Evolutionary conservation across 2,888 invertebrate genomes (phyloP).

Genomic region (Lumbricus terrestris): DNA sequence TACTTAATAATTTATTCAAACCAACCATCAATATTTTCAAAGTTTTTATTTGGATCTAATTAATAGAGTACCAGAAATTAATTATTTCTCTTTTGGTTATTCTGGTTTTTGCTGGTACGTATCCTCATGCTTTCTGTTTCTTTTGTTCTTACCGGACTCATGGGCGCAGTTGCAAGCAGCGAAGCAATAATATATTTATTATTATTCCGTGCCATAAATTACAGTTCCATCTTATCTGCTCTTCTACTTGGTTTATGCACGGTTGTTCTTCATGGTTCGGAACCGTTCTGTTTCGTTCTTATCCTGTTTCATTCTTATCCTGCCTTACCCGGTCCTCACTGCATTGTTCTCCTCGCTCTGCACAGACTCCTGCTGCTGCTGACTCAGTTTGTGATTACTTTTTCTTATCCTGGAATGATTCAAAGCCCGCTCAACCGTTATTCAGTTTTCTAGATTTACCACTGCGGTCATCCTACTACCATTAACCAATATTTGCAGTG

Average conservation of each 20-base stretch:
- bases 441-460: neutral
- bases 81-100: neutral
- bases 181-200: slow-evolving; percentile 3
- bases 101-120: neutral
- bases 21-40: neutral
- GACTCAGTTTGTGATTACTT: slow-evolving; percentile 3
- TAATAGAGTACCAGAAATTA: neutral
- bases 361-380: neutral
- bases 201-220: neutral
- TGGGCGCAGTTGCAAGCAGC: neutral
- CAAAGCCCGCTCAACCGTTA: neutral
- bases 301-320: neutral
- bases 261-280: neutral
- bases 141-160: neutral
- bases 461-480: neutral
- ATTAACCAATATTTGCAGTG: neutral
- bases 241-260: neutral
- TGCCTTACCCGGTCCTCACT: neutral
- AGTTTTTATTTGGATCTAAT: neutral
- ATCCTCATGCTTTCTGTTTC: neutral
- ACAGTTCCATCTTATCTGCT: neutral
- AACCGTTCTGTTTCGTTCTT: neutral
- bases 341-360: neutral
- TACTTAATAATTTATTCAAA: neutral
- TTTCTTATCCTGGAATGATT: neutral